phyloP scores from a whole-genome alignment of 2,113 vertebrate species.

The Istiophorus platypterus region DNA sequence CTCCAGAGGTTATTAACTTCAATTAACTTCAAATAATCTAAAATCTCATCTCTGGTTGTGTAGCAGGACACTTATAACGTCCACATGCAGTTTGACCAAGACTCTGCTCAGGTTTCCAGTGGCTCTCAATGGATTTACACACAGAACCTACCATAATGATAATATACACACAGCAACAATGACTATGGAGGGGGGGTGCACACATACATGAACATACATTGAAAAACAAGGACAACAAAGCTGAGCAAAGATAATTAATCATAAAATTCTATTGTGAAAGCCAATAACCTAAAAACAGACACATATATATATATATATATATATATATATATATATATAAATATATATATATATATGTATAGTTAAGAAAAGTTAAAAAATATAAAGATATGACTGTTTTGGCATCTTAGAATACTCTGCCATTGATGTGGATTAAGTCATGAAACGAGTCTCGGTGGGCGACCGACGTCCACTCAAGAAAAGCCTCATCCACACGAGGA shows the following conservation, averaged over 20 bases:
- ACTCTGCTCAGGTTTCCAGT: too few relatives aligned
- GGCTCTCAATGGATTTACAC: too few relatives aligned
- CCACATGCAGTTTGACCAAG: neutral
- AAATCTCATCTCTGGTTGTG: neutral
- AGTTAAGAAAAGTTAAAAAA: too few relatives aligned
- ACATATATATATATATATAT: constrained; percentile 5
- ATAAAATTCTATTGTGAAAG: neutral
- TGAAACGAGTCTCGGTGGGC: too few relatives aligned
- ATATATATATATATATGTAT: constrained; percentile 3
- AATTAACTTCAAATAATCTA: neutral
- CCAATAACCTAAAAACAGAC: neutral
- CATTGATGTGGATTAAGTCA: too few relatives aligned
- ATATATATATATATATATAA: constrained; percentile 8
- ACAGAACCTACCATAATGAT: too few relatives aligned
- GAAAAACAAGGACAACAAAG: too few relatives aligned
- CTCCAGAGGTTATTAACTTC: neutral
- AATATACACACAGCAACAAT: too few relatives aligned
- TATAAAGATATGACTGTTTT: too few relatives aligned
- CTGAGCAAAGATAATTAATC: neutral
- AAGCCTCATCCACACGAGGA: too few relatives aligned
- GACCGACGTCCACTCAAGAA: too few relatives aligned
- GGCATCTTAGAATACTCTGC: too few relatives aligned
- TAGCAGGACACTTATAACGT: neutral
- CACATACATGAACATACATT: neutral
- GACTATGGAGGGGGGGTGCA: neutral